phyloP scores from a whole-genome alignment of 2,888 invertebrate genomes.

The Litoditis marina region DNA sequence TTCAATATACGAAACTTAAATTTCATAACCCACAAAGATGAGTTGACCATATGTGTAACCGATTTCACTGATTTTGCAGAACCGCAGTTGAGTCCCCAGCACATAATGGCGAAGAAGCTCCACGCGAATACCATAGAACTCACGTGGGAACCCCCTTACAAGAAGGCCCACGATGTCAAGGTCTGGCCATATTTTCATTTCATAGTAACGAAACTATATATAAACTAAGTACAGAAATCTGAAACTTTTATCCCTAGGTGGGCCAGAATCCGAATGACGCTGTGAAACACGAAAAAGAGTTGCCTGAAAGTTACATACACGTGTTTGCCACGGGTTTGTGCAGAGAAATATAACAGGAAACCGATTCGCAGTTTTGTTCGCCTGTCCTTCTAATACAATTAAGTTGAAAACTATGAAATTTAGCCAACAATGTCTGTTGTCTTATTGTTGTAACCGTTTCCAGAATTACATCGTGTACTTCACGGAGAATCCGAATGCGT shows the following conservation, averaged over 20 bases:
- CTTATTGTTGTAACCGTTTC: too few species aligned
- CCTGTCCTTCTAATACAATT: too few species aligned
- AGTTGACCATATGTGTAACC: not conserved
- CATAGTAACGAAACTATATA: not conserved
- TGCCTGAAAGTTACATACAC: slow-evolving; percentile 9
- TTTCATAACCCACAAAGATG: not conserved
- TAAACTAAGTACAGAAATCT: not conserved
- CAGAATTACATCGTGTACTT: slow-evolving; percentile 59
- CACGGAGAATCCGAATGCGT: slow-evolving; percentile 57
- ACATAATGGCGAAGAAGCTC: slow-evolving; percentile 54
- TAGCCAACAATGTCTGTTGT: too few species aligned
- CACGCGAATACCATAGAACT: slow-evolving; percentile 57
- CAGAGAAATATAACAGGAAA: too few species aligned
- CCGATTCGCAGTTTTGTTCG: too few species aligned
- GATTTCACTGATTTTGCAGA: slow-evolving; percentile 30
- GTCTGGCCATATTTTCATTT: slow-evolving; percentile 16
- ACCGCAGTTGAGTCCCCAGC: slow-evolving; percentile 59
- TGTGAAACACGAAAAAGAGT: not conserved
- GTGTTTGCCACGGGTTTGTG: too few species aligned
- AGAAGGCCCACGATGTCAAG: slow-evolving; percentile 57
- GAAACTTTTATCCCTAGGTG: too few species aligned
- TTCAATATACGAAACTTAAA: not conserved
- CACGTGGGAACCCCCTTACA: slow-evolving; percentile 60
- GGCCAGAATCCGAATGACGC: too few species aligned
- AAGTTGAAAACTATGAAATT: too few species aligned